A percentile compares a stretch with the other conserved stretches of the same genome.
Conservation (phyloP, 2,113 vertebrate species). For the Riparia riparia region DNA sequence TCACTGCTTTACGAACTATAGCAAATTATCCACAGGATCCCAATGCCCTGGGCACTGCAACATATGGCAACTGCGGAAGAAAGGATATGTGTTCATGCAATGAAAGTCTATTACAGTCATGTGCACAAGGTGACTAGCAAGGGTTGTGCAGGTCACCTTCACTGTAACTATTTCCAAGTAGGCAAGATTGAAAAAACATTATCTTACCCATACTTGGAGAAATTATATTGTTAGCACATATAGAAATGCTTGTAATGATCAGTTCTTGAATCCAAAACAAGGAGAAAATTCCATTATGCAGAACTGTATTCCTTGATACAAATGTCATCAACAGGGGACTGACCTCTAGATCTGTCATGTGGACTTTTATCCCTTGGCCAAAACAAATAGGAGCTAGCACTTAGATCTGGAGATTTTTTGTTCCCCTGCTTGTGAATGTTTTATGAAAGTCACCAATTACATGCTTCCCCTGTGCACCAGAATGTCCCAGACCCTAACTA, state of each 20-base stretch:
- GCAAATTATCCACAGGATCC: not conserved
- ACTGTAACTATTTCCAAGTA: not conserved
- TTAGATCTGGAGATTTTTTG: not conserved
- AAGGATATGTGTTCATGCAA: not conserved
- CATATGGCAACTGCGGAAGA: not conserved
- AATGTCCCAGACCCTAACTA: not conserved
- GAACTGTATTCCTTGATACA: not conserved
- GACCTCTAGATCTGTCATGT: not conserved
- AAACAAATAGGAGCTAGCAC: not conserved
- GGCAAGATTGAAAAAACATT: not conserved
- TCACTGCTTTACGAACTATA: not conserved
- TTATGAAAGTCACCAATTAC: not conserved
- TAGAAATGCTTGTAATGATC: not conserved
- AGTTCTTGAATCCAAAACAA: not conserved
- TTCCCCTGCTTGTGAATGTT: not conserved
- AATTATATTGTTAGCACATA: not conserved
- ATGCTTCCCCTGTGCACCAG: not conserved
- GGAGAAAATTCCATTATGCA: not conserved
- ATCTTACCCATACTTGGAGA: not conserved
- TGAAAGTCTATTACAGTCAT: not conserved
- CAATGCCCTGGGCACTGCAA: not conserved
- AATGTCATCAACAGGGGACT: not conserved
- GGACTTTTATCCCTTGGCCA: not conserved
- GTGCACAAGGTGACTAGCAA: not conserved
- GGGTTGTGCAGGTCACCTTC: not conserved